Percentiles rank a stretch among this genome's conserved stretches.
phyloP scores from a whole-genome alignment of 2,888 invertebrate genomes.

The Rhagonycha fulva region DNA sequence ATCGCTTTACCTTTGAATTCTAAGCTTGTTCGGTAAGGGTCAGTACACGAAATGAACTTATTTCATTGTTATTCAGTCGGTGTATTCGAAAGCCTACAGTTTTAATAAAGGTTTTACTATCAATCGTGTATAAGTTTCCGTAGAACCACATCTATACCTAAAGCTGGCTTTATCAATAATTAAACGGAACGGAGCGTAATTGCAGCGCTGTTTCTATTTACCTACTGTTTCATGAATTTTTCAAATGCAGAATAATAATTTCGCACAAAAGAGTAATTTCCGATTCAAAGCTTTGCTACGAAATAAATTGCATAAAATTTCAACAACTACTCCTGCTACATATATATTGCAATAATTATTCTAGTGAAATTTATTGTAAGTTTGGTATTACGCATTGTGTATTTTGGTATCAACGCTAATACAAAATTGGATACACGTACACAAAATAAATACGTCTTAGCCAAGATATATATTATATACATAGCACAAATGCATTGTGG shows the following conservation, averaged over 20 bases:
- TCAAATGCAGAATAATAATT: not conserved
- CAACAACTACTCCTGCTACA: no score
- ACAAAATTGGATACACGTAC: not conserved
- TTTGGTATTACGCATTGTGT: not conserved
- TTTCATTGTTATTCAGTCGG: slow-evolving; percentile 8
- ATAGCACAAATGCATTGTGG: not conserved
- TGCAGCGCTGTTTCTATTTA: not conserved
- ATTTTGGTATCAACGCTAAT: not conserved
- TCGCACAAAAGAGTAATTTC: not conserved
- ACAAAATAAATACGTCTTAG: not conserved
- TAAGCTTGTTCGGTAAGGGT: slow-evolving; percentile 1
- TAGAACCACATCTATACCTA: not conserved
- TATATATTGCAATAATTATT: not conserved
- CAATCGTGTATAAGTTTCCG: not conserved
- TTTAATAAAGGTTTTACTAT: slow-evolving; percentile 13
- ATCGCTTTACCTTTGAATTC: not conserved
- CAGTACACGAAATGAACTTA: slow-evolving; percentile 4
- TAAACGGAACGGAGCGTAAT: not conserved
- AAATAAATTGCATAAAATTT: not conserved
- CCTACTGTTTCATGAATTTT: not conserved
- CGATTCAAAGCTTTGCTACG: not conserved
- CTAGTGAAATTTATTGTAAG: not conserved
- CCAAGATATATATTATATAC: not conserved
- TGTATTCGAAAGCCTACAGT: not conserved
- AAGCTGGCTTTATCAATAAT: not conserved